Conservation (phyloP, 2,888 invertebrate genomes). For the Druceiella hillmani region DNA sequence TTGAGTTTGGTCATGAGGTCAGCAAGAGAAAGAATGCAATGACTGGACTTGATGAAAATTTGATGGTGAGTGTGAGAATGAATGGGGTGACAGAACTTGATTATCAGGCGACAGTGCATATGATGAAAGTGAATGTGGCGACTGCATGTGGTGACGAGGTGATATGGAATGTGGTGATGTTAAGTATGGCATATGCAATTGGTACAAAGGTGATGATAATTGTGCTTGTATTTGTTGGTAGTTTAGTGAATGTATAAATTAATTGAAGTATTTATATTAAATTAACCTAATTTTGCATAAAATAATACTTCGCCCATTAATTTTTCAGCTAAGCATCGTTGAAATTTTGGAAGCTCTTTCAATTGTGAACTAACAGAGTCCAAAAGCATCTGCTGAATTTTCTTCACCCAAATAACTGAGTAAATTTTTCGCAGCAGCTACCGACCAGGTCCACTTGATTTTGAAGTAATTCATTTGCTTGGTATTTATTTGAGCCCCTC, state of each 20-base stretch:
- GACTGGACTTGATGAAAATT: not conserved
- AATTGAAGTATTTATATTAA: not conserved
- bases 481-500: too few relatives aligned
- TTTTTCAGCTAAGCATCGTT: not conserved
- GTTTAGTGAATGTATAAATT: not conserved
- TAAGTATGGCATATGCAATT: not conserved
- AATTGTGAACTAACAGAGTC: not conserved
- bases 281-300: not conserved
- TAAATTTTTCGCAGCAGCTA: not conserved
- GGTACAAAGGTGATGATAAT: not conserved
- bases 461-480: constrained; percentile 16
- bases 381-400: not conserved
- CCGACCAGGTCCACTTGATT: constrained; percentile 14
- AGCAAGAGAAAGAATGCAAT: not conserved
- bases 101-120: too few relatives aligned
- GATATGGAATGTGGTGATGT: not conserved
- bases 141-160: not conserved
- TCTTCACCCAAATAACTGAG: not conserved
- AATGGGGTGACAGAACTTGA: too few relatives aligned
- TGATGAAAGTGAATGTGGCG: too few relatives aligned
- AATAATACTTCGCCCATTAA: not conserved
- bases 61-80: not conserved
- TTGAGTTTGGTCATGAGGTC: too few relatives aligned
- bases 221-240: not conserved
- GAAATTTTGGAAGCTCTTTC: not conserved